A percentile compares a stretch with the other conserved stretches of the same genome.
Conservation (phyloP, 2,113 vertebrate genomes). For the Crypturellus undulatus region DNA sequence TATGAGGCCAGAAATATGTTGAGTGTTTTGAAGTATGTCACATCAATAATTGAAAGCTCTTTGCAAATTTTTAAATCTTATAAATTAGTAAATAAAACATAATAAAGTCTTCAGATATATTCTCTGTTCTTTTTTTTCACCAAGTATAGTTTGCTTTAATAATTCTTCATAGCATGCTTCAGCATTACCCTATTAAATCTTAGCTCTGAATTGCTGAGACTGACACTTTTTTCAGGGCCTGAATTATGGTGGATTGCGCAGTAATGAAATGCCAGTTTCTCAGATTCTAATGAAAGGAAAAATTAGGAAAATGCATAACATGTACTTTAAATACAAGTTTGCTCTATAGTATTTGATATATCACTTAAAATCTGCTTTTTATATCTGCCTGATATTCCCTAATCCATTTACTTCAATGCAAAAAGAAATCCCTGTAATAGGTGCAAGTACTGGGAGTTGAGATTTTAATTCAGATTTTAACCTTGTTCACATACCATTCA, state of each 20-base stretch:
- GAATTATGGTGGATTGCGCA: not conserved
- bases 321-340: not conserved
- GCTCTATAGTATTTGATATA: not conserved
- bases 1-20: not conserved
- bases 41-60: not conserved
- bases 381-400: not conserved
- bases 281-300: not conserved
- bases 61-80: constrained; percentile 7
- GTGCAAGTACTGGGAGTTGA: not conserved
- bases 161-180: not conserved
- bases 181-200: not conserved
- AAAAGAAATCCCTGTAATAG: not conserved
- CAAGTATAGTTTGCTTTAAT: constrained; percentile 16
- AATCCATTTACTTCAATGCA: not conserved
- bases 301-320: not conserved
- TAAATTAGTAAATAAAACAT: constrained; percentile 47
- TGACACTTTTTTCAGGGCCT: not conserved
- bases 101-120: not conserved
- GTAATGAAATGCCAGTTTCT: not conserved
- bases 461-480: not conserved
- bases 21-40: not conserved
- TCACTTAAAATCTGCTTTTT: not conserved
- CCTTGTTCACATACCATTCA: rapidly evolving
- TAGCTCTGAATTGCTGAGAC: not conserved
- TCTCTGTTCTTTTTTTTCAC: not conserved